phyloP scores from a whole-genome alignment of 2,888 invertebrate species.

The Synergus gifuensis region DNA sequence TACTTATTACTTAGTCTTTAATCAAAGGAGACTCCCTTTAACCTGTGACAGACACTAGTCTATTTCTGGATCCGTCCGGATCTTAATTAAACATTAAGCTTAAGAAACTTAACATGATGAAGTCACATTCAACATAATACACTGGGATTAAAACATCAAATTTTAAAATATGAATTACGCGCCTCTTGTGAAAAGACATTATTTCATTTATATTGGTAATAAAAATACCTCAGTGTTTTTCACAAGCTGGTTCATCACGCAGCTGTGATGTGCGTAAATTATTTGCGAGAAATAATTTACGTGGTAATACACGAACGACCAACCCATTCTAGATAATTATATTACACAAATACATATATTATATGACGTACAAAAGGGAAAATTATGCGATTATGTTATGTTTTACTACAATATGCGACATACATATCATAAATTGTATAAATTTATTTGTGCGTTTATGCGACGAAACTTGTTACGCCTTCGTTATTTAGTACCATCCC shows the following conservation, averaged over 20 bases:
- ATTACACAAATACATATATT: not conserved
- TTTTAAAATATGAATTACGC: not conserved
- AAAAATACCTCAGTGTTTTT: conserved; percentile 8
- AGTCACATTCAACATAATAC: not conserved
- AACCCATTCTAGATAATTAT: conserved; percentile 10
- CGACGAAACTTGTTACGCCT: not conserved
- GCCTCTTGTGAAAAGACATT: not conserved
- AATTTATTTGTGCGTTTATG: not conserved
- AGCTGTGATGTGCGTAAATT: not conserved
- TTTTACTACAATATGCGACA: not conserved
- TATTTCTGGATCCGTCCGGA: not conserved
- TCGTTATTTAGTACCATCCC: not conserved
- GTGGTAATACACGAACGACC: not conserved
- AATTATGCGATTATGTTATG: not conserved
- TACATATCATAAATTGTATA: not conserved
- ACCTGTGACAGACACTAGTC: not conserved
- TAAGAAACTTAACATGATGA: not conserved
- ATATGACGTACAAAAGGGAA: not conserved
- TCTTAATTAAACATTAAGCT: not conserved
- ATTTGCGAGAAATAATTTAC: not conserved
- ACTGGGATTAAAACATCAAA: no score
- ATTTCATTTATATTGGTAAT: not conserved
- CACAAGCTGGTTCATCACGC: not conserved
- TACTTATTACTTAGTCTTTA: not conserved
- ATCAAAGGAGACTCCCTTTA: conserved; percentile 4